Evolutionary conservation across 2,113 vertebrate genomes (phyloP).

Genomic region (Dermatemys mawii): DNA sequence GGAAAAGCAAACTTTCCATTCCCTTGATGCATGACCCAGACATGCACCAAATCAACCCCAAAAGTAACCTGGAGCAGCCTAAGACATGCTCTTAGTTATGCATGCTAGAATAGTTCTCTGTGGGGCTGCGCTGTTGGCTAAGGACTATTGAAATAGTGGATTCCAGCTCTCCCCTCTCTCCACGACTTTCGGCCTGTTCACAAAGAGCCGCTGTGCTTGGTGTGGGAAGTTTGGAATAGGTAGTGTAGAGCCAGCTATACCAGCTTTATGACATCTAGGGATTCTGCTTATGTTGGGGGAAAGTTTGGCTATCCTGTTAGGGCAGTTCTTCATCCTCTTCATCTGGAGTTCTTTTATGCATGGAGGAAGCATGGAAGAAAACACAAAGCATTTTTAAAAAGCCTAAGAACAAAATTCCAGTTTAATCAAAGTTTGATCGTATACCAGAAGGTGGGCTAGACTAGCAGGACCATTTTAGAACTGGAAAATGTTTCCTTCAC

Average conservation of each 20-base stretch:
- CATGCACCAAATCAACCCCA: too few relatives aligned
- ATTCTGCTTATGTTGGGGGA: background rate
- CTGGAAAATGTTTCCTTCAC: background rate
- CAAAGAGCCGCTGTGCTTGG: background rate
- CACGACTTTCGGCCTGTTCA: background rate
- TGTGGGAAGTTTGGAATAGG: background rate
- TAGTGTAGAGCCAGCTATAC: background rate
- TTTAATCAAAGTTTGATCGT: background rate
- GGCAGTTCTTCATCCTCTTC: background rate
- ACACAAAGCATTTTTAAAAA: background rate
- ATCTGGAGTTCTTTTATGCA: background rate
- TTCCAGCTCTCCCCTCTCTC: background rate
- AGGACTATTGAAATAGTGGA: background rate
- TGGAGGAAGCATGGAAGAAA: background rate
- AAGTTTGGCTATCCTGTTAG: background rate
- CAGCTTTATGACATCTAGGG: background rate
- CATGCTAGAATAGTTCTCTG: background rate
- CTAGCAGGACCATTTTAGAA: background rate
- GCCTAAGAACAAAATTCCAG: background rate
- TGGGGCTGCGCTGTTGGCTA: background rate
- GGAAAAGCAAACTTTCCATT: too few relatives aligned
- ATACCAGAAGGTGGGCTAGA: background rate
- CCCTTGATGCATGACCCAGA: too few relatives aligned
- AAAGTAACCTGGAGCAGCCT: too few relatives aligned
- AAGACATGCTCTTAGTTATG: background rate